Conservation (phyloP, 2,797 vertebrate species). For the Microcaecilia unicolor region DNA sequence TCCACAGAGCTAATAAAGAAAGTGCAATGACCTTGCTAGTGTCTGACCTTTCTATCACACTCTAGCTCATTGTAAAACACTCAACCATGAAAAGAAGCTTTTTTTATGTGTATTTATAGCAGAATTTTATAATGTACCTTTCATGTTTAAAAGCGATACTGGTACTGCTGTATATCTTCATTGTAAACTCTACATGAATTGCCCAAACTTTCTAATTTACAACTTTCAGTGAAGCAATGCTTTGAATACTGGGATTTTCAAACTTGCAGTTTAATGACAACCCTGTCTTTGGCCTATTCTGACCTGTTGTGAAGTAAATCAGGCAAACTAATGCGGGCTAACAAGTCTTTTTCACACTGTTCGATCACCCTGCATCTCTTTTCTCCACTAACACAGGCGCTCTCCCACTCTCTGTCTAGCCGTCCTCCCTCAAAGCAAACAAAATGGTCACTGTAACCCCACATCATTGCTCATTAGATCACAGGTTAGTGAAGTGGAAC, state of each 20-base stretch:
- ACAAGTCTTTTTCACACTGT: conserved; percentile 56
- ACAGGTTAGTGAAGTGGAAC: conserved; percentile 74
- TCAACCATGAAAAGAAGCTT: conserved; percentile 35
- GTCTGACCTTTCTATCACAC: conserved; percentile 33
- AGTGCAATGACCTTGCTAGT: conserved; percentile 25
- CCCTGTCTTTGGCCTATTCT: conserved; percentile 45
- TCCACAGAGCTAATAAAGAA: conserved; percentile 32
- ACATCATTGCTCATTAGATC: conserved; percentile 65
- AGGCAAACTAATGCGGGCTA: conserved; percentile 58
- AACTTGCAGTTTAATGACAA: conserved; percentile 48
- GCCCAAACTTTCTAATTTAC: conserved; percentile 36
- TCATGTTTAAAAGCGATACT: conserved; percentile 16
- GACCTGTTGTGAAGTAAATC: conserved; percentile 58
- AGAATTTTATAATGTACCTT: conserved; percentile 30
- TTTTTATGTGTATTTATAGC: conserved; percentile 26
- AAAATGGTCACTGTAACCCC: conserved; percentile 58
- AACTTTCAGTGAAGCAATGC: conserved; percentile 37
- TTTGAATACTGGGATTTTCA: conserved; percentile 47
- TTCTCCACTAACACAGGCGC: conserved; percentile 42
- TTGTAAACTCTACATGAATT: conserved; percentile 29
- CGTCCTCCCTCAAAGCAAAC: conserved; percentile 51
- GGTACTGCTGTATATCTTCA: conserved; percentile 8
- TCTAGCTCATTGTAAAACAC: conserved; percentile 26
- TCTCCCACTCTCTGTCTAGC: conserved; percentile 53
- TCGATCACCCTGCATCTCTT: conserved; percentile 45